Evolutionary conservation across 2,888 invertebrate genomes (phyloP).

Genomic region (Andrena chrysosceles): DNA sequence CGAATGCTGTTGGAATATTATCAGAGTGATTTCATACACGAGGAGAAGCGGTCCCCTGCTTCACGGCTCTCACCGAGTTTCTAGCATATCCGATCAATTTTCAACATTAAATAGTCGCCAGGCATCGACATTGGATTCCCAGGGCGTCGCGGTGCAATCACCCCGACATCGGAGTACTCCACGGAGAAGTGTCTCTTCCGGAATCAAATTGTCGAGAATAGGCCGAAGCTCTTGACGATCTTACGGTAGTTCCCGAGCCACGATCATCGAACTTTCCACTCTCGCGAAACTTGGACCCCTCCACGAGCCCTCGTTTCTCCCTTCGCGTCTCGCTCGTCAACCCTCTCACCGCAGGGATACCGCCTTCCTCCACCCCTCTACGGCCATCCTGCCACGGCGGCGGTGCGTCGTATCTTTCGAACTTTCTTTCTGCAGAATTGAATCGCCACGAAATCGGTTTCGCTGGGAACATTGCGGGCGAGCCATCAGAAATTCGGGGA

Average conservation of each 20-base stretch:
- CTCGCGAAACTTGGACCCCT: conserved; percentile 62
- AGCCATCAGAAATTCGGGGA: conserved; percentile 56
- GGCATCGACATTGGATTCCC: conserved; percentile 43
- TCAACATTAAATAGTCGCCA: conserved; percentile 53
- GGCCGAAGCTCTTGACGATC: conserved; percentile 65
- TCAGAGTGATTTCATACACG: background rate
- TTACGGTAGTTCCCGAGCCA: conserved; percentile 64
- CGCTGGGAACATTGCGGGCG: conserved; percentile 23
- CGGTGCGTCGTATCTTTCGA: conserved; percentile 46
- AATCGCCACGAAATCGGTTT: conserved; percentile 70
- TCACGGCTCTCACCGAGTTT: background rate
- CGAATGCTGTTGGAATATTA: background rate
- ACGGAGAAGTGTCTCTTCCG: conserved; percentile 55
- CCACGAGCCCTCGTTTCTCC: conserved; percentile 29
- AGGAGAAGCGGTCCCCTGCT: background rate
- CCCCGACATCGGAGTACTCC: conserved; percentile 47
- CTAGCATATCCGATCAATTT: conserved; percentile 56
- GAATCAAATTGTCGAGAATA: conserved; percentile 72
- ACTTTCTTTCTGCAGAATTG: conserved; percentile 70
- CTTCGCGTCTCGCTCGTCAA: conserved; percentile 34
- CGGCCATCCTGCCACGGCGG: conserved; percentile 28
- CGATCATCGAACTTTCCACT: conserved; percentile 73
- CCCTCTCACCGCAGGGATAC: conserved; percentile 14
- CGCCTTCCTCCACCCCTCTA: conserved; percentile 7
- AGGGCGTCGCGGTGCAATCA: conserved; percentile 52